These are phyloP conservation scores for Lycia hirtaria DNA, from an alignment of 2,888 invertebrate species.

Conservation along the genomic window DNA sequence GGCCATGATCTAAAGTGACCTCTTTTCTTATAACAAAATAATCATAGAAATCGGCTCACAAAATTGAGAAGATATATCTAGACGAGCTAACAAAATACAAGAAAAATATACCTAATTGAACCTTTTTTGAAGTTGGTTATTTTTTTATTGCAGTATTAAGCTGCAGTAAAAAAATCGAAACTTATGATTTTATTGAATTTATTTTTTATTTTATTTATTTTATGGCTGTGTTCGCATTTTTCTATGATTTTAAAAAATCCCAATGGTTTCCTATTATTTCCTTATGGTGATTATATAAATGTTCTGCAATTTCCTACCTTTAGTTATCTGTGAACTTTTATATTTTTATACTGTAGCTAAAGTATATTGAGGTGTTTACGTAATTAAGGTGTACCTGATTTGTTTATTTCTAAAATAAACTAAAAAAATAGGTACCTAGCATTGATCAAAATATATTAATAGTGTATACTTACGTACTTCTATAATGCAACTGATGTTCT, in stretches of 20 bases:
- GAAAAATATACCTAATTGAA: too few species aligned
- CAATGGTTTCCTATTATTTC: slow-evolving; percentile 17
- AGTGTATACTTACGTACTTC: too few species aligned
- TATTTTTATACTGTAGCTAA: slow-evolving; percentile 21
- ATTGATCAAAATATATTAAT: background rate
- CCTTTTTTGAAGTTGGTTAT: background rate
- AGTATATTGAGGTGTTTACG: slow-evolving; percentile 12
- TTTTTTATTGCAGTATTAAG: slow-evolving; percentile 3
- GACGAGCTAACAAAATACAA: too few species aligned
- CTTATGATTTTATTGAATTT: slow-evolving; percentile 13
- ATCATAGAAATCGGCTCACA: too few species aligned
- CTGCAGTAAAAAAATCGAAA: slow-evolving; percentile 2
- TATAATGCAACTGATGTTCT: background rate
- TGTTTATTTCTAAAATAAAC: slow-evolving; percentile 19
- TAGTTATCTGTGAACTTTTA: slow-evolving; percentile 14
- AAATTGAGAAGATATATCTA: too few species aligned
- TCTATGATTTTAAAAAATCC: slow-evolving; percentile 20
- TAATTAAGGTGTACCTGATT: slow-evolving; percentile 27
- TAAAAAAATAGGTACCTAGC: background rate
- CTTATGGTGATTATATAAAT: slow-evolving; percentile 4
- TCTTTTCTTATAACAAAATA: too few species aligned
- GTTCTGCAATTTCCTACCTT: slow-evolving; percentile 16
- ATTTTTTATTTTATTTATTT: slow-evolving; percentile 16
- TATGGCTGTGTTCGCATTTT: slow-evolving; percentile 51
- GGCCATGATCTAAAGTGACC: too few species aligned